These are phyloP conservation scores for Syngnathus rostellatus DNA, from an alignment of 2,797 vertebrate genomes.

Conservation along the genomic window DNA sequence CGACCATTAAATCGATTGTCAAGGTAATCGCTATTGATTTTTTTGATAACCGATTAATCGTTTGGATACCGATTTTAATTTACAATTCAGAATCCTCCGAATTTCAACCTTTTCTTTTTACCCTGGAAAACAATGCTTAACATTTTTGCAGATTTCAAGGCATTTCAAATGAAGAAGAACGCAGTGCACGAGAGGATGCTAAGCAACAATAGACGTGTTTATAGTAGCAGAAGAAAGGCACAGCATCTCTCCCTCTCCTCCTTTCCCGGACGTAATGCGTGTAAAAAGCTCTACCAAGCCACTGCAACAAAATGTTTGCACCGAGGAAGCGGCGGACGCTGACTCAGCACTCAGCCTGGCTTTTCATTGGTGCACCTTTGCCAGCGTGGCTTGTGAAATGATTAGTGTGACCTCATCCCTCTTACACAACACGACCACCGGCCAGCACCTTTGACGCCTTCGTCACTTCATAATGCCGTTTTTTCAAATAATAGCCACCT, in stretches of 20 bases:
- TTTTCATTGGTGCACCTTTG: slow-evolving; percentile 45
- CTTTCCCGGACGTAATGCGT: slow-evolving; percentile 48
- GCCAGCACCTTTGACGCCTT: not conserved
- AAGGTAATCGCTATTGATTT: too few relatives aligned
- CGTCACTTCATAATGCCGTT: not conserved
- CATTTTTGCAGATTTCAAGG: too few relatives aligned
- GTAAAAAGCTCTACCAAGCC: slow-evolving; percentile 55
- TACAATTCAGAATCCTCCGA: too few relatives aligned
- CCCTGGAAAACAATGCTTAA: too few relatives aligned
- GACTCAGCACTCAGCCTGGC: slow-evolving; percentile 52
- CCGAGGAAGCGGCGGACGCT: slow-evolving; percentile 52
- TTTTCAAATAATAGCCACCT: not conserved
- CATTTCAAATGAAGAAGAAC: not conserved
- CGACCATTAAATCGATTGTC: too few relatives aligned
- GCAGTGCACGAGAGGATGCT: not conserved
- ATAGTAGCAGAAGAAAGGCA: not conserved
- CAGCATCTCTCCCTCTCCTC: slow-evolving; percentile 28
- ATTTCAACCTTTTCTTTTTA: too few relatives aligned
- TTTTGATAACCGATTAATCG: too few relatives aligned
- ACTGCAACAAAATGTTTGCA: slow-evolving; percentile 64
- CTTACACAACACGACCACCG: not conserved
- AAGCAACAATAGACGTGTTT: not conserved
- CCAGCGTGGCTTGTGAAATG: slow-evolving; percentile 47
- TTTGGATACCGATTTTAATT: too few relatives aligned
- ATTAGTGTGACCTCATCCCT: slow-evolving; percentile 51